These are phyloP conservation scores for Tichodroma muraria DNA, from an alignment of 2,113 vertebrate species.

Conservation along the genomic window DNA sequence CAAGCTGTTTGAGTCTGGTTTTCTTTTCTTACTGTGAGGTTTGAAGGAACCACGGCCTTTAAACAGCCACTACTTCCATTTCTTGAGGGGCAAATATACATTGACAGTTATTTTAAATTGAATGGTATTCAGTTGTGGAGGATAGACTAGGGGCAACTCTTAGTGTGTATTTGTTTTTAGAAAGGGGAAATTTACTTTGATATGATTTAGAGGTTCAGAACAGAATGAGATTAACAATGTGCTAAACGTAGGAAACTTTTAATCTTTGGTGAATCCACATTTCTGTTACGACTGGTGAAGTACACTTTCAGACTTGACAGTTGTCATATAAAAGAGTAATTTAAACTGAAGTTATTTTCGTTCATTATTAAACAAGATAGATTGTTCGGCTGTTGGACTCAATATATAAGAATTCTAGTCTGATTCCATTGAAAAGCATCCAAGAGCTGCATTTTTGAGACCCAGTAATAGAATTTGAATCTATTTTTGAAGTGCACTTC, in stretches of 20 bases:
- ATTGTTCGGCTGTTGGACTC: not conserved
- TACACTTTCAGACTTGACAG: not conserved
- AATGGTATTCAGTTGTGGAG: not conserved
- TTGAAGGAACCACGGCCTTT: not conserved
- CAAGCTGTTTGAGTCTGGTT: not conserved
- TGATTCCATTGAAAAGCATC: not conserved
- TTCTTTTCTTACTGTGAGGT: not conserved
- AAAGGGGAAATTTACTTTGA: not conserved
- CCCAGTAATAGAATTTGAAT: not conserved
- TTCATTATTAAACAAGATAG: not conserved
- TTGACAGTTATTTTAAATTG: not conserved
- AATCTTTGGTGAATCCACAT: not conserved
- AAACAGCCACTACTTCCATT: not conserved
- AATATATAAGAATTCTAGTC: not conserved
- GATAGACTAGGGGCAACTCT: not conserved
- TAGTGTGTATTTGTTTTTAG: not conserved
- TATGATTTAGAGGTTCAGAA: not conserved
- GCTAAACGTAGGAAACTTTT: not conserved
- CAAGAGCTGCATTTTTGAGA: not conserved
- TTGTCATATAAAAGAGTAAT: not conserved
- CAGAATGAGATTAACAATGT: not conserved
- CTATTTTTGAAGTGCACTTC: not conserved
- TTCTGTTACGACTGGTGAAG: not conserved
- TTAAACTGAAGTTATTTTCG: not conserved
- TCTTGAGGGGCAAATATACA: not conserved